Percentiles rank a stretch among this genome's conserved stretches.
These are phyloP conservation scores for Chouioia cunea DNA, from an alignment of 2,888 invertebrate genomes.

Conservation along the genomic window DNA sequence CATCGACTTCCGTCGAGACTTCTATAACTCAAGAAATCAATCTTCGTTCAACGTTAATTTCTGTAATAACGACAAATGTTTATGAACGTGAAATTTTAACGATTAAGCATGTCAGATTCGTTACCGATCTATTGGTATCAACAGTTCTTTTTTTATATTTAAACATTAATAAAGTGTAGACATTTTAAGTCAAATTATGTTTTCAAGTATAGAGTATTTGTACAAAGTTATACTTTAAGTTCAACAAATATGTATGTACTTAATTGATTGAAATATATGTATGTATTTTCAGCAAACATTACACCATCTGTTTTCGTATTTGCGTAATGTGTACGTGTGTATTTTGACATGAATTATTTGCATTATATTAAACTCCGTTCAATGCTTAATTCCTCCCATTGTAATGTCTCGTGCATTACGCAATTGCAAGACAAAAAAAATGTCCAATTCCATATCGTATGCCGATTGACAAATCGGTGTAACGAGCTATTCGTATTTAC, in stretches of 20 bases:
- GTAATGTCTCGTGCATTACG: not conserved
- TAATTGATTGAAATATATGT: conserved; percentile 39
- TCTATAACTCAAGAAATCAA: conserved; percentile 26
- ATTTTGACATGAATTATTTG: no score
- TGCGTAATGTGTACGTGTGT: not conserved
- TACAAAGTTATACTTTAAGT: conserved; percentile 46
- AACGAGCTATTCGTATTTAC: no score
- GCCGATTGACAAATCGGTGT: no score
- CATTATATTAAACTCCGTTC: not conserved
- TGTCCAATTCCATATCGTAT: no score
- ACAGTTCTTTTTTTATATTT: conserved; percentile 30
- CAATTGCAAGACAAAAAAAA: no score
- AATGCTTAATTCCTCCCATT: conserved; percentile 30
- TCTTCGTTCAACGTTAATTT: conserved; percentile 21
- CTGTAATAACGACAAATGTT: conserved; percentile 21
- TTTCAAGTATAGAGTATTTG: conserved; percentile 42
- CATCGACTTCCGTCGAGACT: conserved; percentile 18
- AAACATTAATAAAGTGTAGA: conserved; percentile 44
- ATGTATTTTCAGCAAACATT: conserved; percentile 31
- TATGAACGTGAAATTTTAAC: conserved; percentile 33
- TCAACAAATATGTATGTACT: conserved; percentile 41
- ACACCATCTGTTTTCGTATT: conserved; percentile 4
- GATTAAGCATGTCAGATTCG: conserved; percentile 32
- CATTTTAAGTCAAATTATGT: conserved; percentile 47
- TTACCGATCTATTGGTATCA: conserved; percentile 22